Conservation (phyloP, 2,888 invertebrate species). For the Tineola bisselliella region DNA sequence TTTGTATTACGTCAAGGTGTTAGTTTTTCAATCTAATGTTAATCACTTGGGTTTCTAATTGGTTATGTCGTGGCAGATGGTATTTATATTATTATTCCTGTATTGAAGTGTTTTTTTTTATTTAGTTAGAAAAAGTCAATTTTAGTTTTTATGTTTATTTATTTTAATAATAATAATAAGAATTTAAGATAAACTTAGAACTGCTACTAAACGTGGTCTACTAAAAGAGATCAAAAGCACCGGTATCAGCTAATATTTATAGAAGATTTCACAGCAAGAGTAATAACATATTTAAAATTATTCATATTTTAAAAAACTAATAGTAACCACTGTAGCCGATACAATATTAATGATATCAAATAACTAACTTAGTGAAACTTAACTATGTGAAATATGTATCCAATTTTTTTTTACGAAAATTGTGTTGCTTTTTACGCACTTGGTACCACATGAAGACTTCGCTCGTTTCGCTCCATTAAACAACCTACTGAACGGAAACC, state of each 20-base stretch:
- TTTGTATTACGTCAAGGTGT: constrained; percentile 34
- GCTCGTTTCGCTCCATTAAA: constrained; percentile 10
- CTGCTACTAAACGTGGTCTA: too few species aligned
- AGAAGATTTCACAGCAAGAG: too few species aligned
- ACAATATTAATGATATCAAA: neutral
- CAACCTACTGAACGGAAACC: constrained; percentile 11
- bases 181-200: too few species aligned
- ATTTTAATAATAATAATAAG: too few species aligned
- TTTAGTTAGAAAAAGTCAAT: too few species aligned
- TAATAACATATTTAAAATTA: too few species aligned
- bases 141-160: too few species aligned
- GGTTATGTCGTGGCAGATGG: neutral
- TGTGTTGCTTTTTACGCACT: neutral
- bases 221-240: too few species aligned
- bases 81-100: neutral
- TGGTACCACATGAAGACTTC: neutral
- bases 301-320: too few species aligned
- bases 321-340: too few species aligned
- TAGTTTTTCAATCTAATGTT: constrained; percentile 19
- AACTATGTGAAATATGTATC: neutral
- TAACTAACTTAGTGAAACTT: neutral
- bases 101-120: too few species aligned
- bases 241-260: too few species aligned
- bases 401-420: neutral
- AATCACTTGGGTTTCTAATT: neutral